Evolutionary conservation across 2,888 invertebrate species (phyloP).

Genomic region (Ctenicera cuprea): DNA sequence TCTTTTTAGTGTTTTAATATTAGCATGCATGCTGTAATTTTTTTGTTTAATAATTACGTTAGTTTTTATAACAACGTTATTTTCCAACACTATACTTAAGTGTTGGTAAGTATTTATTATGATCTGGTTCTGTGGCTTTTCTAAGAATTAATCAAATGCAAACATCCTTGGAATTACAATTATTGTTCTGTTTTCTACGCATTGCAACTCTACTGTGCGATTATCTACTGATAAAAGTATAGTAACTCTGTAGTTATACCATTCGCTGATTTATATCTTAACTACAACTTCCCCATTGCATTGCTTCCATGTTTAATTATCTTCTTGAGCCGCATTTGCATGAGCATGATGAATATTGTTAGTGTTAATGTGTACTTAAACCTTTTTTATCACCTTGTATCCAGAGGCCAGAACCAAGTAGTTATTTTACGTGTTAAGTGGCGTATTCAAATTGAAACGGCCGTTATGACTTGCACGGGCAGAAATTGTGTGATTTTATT

Average conservation of each 20-base stretch:
- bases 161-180: slow-evolving; percentile 19
- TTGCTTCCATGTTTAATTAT: slow-evolving; percentile 16
- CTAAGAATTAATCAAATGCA: slow-evolving; percentile 23
- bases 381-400: slow-evolving; percentile 4
- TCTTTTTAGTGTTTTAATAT: no score
- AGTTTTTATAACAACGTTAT: no score
- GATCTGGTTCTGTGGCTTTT: slow-evolving; percentile 14
- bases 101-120: not conserved
- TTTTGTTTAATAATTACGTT: no score
- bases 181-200: slow-evolving; percentile 13
- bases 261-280: not conserved
- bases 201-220: not conserved
- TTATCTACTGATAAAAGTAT: not conserved
- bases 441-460: slow-evolving; percentile 4
- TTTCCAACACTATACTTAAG: not conserved
- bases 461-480: not conserved
- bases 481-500: not conserved
- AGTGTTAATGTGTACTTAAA: not conserved
- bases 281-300: not conserved
- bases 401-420: not conserved
- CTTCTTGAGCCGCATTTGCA: not conserved
- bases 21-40: no score
- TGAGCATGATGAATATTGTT: not conserved
- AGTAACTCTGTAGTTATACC: not conserved
- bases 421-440: slow-evolving; percentile 6